Evolutionary conservation across 2,888 invertebrate species (phyloP).

Genomic region (Eupithecia tripunctaria): DNA sequence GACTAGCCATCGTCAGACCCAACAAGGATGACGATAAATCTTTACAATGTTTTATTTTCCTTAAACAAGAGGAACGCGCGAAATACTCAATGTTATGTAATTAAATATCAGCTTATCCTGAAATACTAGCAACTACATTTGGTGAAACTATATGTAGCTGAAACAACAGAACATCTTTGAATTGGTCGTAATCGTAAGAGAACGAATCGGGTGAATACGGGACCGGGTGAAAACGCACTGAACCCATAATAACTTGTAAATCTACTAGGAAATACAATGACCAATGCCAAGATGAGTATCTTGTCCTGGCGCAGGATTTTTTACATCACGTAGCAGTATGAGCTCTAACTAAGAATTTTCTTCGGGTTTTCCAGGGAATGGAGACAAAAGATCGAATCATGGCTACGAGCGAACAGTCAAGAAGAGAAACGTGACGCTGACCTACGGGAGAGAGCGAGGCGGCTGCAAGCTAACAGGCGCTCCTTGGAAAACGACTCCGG

Average conservation of each 20-base stretch:
- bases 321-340: neutral
- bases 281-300: neutral
- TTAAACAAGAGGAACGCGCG: too few species aligned
- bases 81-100: too few species aligned
- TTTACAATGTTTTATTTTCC: too few species aligned
- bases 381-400: constrained; percentile 95
- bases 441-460: constrained; percentile 86
- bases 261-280: neutral
- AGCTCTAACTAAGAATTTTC: neutral
- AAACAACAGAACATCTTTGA: too few species aligned
- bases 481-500: constrained; percentile 94
- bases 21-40: neutral
- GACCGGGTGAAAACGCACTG: too few species aligned
- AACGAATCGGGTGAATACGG: too few species aligned
- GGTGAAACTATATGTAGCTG: too few species aligned
- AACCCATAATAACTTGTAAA: too few species aligned
- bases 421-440: constrained; percentile 90
- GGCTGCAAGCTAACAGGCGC: constrained; percentile 88
- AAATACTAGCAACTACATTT: too few species aligned
- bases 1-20: neutral
- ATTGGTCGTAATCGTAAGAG: too few species aligned
- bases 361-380: constrained; percentile 86
- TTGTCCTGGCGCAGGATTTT: neutral
- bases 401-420: constrained; percentile 94
- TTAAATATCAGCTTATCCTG: too few species aligned